A percentile compares a stretch with the other conserved stretches of the same genome.
These are phyloP conservation scores for Phyllotreta striolata DNA, from an alignment of 2,888 invertebrate species.

Conservation along the genomic window DNA sequence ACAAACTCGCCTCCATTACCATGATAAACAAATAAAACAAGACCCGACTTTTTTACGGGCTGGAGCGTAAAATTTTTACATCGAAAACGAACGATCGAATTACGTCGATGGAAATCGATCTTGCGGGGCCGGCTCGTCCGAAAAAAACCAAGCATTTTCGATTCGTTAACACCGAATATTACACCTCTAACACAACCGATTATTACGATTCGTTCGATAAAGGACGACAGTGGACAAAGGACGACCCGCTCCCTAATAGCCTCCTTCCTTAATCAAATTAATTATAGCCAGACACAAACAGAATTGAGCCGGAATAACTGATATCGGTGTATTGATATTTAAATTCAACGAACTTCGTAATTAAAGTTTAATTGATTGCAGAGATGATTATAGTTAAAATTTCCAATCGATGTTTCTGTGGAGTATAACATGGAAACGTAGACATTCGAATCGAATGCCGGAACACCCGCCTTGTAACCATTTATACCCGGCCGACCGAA, in stretches of 20 bases:
- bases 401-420: too few relatives aligned
- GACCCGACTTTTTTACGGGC: constrained; percentile 3
- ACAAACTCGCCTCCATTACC: constrained; percentile 20
- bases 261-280: constrained; percentile 39
- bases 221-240: constrained; percentile 37
- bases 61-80: constrained; percentile 8
- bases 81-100: background rate
- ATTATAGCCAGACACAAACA: constrained; percentile 26
- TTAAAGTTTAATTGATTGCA: background rate
- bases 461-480: constrained; percentile 31
- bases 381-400: constrained; percentile 2
- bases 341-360: background rate
- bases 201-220: constrained; percentile 32
- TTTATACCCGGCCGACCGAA: constrained; percentile 36
- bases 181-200: constrained; percentile 18
- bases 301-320: background rate
- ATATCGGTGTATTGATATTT: background rate
- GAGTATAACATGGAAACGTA: background rate
- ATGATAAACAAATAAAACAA: constrained; percentile 15
- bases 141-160: background rate
- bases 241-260: constrained; percentile 34
- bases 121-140: background rate
- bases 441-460: constrained; percentile 11
- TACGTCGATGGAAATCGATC: background rate
- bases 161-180: constrained; percentile 3